Base-by-base conservation (phyloP, 2,888 invertebrate genomes). In the Himalopsyche kuldschensis region DNA sequence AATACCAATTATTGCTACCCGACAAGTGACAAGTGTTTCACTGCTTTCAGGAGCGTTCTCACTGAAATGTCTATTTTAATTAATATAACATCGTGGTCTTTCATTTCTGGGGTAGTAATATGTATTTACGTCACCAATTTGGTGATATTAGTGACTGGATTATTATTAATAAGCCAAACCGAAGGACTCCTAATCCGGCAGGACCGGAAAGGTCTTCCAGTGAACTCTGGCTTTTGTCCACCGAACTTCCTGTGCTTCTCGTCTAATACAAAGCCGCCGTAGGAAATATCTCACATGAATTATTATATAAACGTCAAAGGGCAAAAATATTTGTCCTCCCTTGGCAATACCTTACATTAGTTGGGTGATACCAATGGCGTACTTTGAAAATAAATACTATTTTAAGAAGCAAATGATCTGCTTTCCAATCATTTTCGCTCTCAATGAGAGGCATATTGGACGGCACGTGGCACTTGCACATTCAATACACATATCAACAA, bases 171-270 rank as follows among this genome's bases (percentile, higher is more conserved):
- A 55, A 55, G 55, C 55, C 55, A 55, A 55, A 55, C 55, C 55
- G 20, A 55, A 55, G 55, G 55, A 24, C 24, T 15, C 75, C 77
- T 80, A 78, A 80, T 85, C 84, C 63, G 77, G 20, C 17, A 55
- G 77, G 83, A 85, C 80, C 83, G 83, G 84, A 83, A 85, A 85
- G 79, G 78, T 77, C 77, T 41, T 76, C 24, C 41, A 55, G 82
- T 63, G 81, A 78, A 78, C 78, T 47, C 27, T 76, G 78, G 78
- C 83, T 83, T 85, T 85, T 85, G 85, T 83, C 81, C 85, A 69
- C 46, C 35, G 48, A 41, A 80, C 85, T 82, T 84, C 81, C 83
- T 81, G 48, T 75, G 75, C 76, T 77, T 79, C 78, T 48, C 78
- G 63, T 47, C 46, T 27, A 46, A 81, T 47, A 82, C 80, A 84